phyloP scores from a whole-genome alignment of 1,140 invertebrate species.

The Philopotamus ludificatus region DNA sequence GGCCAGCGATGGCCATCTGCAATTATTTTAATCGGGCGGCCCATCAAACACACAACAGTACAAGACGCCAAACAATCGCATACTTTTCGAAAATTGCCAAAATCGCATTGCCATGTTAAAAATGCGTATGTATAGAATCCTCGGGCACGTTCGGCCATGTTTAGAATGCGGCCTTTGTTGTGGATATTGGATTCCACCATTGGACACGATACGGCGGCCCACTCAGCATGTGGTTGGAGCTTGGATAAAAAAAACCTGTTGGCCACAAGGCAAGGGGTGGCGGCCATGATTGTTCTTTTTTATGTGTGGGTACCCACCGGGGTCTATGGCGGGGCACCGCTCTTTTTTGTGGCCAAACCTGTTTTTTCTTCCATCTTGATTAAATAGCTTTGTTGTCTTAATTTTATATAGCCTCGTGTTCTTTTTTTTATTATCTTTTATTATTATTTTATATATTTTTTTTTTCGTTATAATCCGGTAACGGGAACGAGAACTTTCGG shows the following conservation, averaged over 20 bases:
- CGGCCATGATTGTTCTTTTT: constrained; percentile 22
- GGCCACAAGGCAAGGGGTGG: constrained; percentile 18
- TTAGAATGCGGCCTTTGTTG: constrained; percentile 17
- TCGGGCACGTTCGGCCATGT: too few relatives aligned
- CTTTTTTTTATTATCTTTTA: too few relatives aligned
- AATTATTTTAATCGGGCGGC: constrained; percentile 15
- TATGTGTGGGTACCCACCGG: not conserved
- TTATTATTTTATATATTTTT: too few relatives aligned
- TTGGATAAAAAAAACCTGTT: constrained; percentile 15
- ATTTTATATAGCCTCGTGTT: constrained; percentile 33
- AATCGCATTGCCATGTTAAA: not conserved
- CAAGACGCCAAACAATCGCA: not conserved
- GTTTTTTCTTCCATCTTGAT: constrained; percentile 40
- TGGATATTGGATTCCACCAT: not conserved
- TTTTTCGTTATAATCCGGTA: too few relatives aligned
- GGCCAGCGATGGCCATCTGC: constrained; percentile 1
- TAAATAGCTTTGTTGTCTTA: constrained; percentile 41
- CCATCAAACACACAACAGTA: not conserved
- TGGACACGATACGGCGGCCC: constrained; percentile 1
- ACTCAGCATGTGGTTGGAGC: constrained; percentile 16
- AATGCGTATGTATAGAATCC: too few relatives aligned
- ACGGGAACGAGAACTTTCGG: constrained; percentile 7
- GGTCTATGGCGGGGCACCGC: constrained; percentile 12
- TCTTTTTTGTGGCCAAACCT: constrained; percentile 21
- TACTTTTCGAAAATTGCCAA: not conserved